These are phyloP conservation scores for Araneus ventricosus DNA, from an alignment of 1,140 invertebrate genomes.

Conservation along the genomic window DNA sequence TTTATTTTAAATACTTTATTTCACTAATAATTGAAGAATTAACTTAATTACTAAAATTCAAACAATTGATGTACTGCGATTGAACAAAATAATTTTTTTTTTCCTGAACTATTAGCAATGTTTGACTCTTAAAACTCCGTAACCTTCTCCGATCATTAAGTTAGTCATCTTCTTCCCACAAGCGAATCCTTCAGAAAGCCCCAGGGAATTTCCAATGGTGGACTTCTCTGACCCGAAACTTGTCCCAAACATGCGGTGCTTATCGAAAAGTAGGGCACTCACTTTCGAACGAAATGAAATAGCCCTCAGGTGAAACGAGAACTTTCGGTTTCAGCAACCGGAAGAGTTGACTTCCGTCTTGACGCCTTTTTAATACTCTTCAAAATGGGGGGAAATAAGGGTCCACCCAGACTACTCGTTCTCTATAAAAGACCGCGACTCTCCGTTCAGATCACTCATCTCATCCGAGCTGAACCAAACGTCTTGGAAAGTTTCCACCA, in stretches of 20 bases:
- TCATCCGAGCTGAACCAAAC: background rate
- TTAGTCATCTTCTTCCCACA: background rate
- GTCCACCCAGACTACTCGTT: background rate
- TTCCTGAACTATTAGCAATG: too few species aligned
- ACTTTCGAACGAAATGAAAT: background rate
- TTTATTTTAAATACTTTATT: too few species aligned
- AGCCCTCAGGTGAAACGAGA: conserved; percentile 57
- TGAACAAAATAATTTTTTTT: too few species aligned
- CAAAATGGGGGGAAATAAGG: background rate
- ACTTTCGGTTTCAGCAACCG: conserved; percentile 65
- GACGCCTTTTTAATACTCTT: background rate
- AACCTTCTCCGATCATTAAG: too few species aligned
- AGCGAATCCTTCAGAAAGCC: background rate
- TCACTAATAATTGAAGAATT: too few species aligned
- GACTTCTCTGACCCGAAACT: background rate
- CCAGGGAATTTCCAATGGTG: background rate
- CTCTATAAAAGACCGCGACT: conserved; percentile 4
- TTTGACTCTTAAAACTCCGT: too few species aligned
- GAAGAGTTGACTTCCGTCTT: conserved; percentile 45
- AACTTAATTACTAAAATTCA: too few species aligned
- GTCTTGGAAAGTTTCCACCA: background rate
- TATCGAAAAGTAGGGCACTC: background rate
- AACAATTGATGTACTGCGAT: too few species aligned
- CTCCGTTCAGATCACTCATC: background rate
- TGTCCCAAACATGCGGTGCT: background rate